phyloP scores from a whole-genome alignment of 2,797 vertebrate species.

The Gymnoscopelus braueri region DNA sequence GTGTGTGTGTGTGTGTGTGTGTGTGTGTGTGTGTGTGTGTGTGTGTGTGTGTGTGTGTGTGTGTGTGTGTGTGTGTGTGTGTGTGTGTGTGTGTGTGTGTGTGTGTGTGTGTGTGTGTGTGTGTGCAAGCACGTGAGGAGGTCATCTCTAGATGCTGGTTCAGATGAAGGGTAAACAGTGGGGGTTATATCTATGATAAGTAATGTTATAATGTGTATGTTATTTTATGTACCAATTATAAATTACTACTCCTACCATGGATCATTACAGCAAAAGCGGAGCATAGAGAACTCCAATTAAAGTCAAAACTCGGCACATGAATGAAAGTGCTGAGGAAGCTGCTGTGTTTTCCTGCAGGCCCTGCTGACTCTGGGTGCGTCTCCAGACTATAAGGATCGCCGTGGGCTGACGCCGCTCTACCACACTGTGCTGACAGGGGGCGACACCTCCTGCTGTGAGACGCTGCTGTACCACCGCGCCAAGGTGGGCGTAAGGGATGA shows the following conservation, averaged over 20 bases:
- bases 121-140: not conserved
- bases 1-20: too few species aligned
- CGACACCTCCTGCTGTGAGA: constrained; percentile 93
- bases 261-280: too few species aligned
- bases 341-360: constrained; percentile 61
- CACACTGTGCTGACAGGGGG: constrained; percentile 95
- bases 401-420: constrained; percentile 92
- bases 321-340: not conserved
- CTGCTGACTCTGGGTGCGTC: constrained; percentile 90
- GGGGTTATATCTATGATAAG: too few species aligned
- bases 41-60: too few species aligned
- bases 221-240: too few species aligned
- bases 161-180: too few species aligned
- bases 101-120: too few species aligned
- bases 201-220: too few species aligned
- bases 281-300: too few species aligned
- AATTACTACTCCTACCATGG: too few species aligned
- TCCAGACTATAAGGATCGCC: constrained; percentile 93
- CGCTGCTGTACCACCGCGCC: constrained; percentile 89
- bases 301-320: not conserved
- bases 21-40: not conserved
- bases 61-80: not conserved
- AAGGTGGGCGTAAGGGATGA: constrained; percentile 90
- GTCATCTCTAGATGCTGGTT: too few species aligned
- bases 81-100: not conserved